A percentile compares a stretch with the other conserved stretches of the same genome.
Conservation (phyloP, 2,113 vertebrate species). For the Cebidichthys violaceus region DNA sequence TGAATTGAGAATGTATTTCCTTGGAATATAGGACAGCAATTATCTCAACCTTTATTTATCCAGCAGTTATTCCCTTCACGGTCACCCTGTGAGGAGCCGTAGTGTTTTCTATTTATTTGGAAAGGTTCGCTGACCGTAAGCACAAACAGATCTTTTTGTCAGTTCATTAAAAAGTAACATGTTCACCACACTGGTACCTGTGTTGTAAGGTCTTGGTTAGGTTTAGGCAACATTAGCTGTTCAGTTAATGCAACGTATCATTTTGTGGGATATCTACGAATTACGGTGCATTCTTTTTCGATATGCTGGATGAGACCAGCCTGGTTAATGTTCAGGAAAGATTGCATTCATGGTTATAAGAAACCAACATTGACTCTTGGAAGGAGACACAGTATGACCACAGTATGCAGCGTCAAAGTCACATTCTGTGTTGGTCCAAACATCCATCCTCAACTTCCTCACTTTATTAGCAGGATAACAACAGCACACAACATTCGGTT, state of each 20-base stretch:
- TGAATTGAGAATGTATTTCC: constrained; percentile 4
- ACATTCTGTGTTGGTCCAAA: background rate
- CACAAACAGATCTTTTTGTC: background rate
- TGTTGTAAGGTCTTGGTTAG: background rate
- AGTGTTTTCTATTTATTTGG: background rate
- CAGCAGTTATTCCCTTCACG: constrained; percentile 9
- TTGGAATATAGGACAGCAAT: constrained; percentile 7
- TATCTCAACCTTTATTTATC: constrained; percentile 31
- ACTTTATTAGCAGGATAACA: background rate
- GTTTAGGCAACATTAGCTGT: background rate
- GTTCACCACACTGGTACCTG: background rate
- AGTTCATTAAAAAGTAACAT: constrained; percentile 20
- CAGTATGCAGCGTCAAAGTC: background rate
- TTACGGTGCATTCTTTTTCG: background rate
- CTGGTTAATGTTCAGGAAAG: background rate
- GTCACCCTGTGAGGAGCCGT: background rate
- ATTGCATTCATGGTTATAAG: background rate
- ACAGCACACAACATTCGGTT: background rate
- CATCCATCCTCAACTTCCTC: background rate
- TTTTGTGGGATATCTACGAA: background rate
- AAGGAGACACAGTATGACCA: background rate
- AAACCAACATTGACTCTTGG: background rate
- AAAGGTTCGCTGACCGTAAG: background rate
- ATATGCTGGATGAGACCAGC: background rate
- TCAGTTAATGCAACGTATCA: background rate